Percentiles rank a stretch among this genome's conserved stretches.
Evolutionary conservation across 2,797 vertebrate species (phyloP).

Genomic region (Hoplostethus mediterraneus): DNA sequence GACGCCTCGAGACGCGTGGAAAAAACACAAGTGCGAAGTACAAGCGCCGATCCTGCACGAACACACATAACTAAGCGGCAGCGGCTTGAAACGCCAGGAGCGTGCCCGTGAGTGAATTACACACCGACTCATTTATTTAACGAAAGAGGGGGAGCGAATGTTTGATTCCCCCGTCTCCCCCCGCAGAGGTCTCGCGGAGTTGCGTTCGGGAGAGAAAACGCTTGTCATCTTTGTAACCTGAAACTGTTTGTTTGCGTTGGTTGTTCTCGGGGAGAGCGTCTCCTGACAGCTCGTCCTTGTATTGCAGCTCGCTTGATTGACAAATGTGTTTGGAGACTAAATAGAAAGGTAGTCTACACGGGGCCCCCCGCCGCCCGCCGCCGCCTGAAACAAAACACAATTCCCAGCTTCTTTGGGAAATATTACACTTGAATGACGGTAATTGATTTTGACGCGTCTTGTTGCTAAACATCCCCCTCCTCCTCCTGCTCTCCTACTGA

Average conservation of each 20-base stretch:
- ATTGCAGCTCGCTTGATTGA: constrained; percentile 58
- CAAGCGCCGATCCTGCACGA: constrained; percentile 29
- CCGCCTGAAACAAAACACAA: constrained; percentile 16
- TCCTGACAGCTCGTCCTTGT: constrained; percentile 48
- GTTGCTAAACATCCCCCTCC: constrained; percentile 18
- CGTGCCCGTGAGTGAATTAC: constrained; percentile 7
- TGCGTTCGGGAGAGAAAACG: constrained; percentile 17
- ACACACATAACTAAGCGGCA: constrained; percentile 29
- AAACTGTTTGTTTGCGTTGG: constrained; percentile 56
- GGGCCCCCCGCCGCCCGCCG: constrained; percentile 2
- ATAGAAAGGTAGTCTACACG: constrained; percentile 34
- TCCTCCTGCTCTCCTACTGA: constrained; percentile 1
- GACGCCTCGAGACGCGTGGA: constrained; percentile 11
- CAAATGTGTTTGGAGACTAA: constrained; percentile 73
- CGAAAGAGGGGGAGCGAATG: constrained; percentile 45
- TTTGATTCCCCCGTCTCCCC: constrained; percentile 22
- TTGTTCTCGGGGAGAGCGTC: constrained; percentile 25
- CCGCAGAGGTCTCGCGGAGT: constrained; percentile 12
- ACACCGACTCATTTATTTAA: constrained; percentile 45
- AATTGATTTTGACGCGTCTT: constrained; percentile 47
- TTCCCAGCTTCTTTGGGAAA: constrained; percentile 38
- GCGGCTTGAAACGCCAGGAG: constrained; percentile 21
- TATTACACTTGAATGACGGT: constrained; percentile 41
- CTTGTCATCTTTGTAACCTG: constrained; percentile 46
- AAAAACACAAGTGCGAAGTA: constrained; percentile 35